These are phyloP conservation scores for Bothrops jararaca DNA, from an alignment of 2,113 vertebrate genomes.

Conservation along the genomic window DNA sequence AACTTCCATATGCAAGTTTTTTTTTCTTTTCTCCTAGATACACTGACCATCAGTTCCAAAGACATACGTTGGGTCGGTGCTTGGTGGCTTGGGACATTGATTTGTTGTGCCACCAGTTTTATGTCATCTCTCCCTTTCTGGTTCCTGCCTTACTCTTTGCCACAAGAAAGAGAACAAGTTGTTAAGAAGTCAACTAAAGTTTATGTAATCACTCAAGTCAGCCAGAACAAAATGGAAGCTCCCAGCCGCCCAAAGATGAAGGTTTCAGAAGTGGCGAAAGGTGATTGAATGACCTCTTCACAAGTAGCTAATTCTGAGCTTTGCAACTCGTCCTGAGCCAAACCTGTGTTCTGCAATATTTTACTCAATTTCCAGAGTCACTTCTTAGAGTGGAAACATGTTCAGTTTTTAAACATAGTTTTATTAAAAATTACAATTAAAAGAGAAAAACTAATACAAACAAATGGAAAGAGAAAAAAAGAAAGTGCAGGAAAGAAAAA, in stretches of 20 bases:
- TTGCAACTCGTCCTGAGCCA: not conserved
- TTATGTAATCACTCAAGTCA: conserved; percentile 24
- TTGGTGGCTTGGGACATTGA: conserved; percentile 89
- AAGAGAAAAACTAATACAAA: not conserved
- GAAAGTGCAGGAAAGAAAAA: not conserved
- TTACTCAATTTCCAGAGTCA: not conserved
- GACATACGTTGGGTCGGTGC: conserved; percentile 93
- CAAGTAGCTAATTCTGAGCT: not conserved
- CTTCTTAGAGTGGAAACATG: not conserved
- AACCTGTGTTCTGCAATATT: not conserved
- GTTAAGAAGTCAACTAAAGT: conserved; percentile 31
- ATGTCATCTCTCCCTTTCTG: conserved; percentile 87
- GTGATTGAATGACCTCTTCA: conserved; percentile 4
- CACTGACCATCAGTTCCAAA: conserved; percentile 79
- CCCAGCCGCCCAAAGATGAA: conserved; percentile 39
- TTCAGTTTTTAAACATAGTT: not conserved
- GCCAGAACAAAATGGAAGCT: conserved; percentile 18
- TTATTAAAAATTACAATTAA: not conserved
- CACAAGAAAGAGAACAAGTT: conserved; percentile 53
- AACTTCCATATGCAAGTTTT: not conserved
- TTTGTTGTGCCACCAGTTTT: conserved; percentile 73
- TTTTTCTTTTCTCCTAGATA: conserved; percentile 64
- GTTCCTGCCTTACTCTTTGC: conserved; percentile 78
- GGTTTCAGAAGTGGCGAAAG: conserved; percentile 59
- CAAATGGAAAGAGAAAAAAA: not conserved